Conservation (phyloP, 2,888 invertebrate genomes). For the Idaea biselata region DNA sequence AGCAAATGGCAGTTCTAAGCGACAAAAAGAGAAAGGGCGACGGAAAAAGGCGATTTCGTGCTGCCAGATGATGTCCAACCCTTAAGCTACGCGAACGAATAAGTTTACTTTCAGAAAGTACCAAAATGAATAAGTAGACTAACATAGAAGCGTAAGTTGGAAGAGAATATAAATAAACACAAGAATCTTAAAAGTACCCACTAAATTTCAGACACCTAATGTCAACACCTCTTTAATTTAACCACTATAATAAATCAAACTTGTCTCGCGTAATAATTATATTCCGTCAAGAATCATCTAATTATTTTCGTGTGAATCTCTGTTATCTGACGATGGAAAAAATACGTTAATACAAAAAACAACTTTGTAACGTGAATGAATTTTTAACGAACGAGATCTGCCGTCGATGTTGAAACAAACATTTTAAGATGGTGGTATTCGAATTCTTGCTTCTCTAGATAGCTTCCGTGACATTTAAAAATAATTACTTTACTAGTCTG, state of each 20-base stretch:
- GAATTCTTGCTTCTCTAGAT: constrained; percentile 4
- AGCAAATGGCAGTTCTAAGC: too few relatives aligned
- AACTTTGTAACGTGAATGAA: constrained; percentile 22
- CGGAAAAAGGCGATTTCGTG: too few relatives aligned
- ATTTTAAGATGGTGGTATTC: constrained; percentile 15
- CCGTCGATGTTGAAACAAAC: constrained; percentile 2
- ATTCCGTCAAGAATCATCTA: constrained; percentile 24
- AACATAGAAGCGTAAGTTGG: too few relatives aligned
- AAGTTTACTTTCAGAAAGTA: too few relatives aligned
- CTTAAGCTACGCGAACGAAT: too few relatives aligned
- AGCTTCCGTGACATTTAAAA: constrained; percentile 22
- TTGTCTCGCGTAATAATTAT: constrained; percentile 21
- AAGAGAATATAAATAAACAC: background rate
- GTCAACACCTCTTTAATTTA: background rate
- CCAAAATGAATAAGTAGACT: too few relatives aligned
- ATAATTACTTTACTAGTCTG: background rate
- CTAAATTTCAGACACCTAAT: background rate
- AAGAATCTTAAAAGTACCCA: background rate
- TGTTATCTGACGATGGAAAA: background rate
- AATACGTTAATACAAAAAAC: background rate
- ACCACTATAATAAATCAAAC: background rate
- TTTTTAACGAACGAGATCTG: constrained; percentile 28
- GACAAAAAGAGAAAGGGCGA: too few relatives aligned
- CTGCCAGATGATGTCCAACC: too few relatives aligned
- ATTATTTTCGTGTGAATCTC: constrained; percentile 43